Evolutionary conservation across 1,140 invertebrate species (phyloP).

Genomic region (Cataglyphis hispanica): DNA sequence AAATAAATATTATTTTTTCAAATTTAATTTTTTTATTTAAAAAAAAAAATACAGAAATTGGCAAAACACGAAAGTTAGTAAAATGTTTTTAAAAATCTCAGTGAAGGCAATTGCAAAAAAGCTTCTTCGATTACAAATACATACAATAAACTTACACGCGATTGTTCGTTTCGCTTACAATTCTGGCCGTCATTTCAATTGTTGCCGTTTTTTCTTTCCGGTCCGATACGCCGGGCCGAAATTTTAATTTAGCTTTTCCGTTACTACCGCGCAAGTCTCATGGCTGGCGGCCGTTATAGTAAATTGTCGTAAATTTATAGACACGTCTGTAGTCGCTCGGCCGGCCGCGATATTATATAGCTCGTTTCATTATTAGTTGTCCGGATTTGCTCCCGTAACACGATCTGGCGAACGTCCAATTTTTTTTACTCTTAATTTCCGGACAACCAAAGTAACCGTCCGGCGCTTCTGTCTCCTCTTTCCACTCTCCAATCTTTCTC

Average conservation of each 20-base stretch:
- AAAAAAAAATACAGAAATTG: not conserved
- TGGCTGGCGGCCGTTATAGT: slow-evolving; percentile 70
- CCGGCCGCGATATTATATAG: slow-evolving; percentile 51
- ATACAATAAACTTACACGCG: slow-evolving; percentile 18
- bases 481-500: slow-evolving; percentile 4
- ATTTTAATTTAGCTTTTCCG: slow-evolving; percentile 65
- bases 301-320: slow-evolving; percentile 78
- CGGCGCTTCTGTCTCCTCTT: slow-evolving; percentile 14
- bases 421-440: slow-evolving; percentile 73
- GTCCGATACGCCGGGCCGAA: slow-evolving; percentile 52
- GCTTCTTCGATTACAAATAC: slow-evolving; percentile 12
- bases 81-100: slow-evolving; percentile 4
- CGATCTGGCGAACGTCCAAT: slow-evolving; percentile 76
- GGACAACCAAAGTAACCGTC: slow-evolving; percentile 57
- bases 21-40: slow-evolving; percentile 13
- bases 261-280: slow-evolving; percentile 36
- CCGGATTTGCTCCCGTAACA: slow-evolving; percentile 71
- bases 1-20: not conserved
- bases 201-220: slow-evolving; percentile 58
- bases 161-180: slow-evolving; percentile 53
- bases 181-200: slow-evolving; percentile 56
- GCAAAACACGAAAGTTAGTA: not conserved
- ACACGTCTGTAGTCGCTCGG: slow-evolving; percentile 57
- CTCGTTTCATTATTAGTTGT: slow-evolving; percentile 78
- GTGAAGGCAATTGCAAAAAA: not conserved